phyloP scores from a whole-genome alignment of 2,113 vertebrate genomes.

The Sapajus apella region DNA sequence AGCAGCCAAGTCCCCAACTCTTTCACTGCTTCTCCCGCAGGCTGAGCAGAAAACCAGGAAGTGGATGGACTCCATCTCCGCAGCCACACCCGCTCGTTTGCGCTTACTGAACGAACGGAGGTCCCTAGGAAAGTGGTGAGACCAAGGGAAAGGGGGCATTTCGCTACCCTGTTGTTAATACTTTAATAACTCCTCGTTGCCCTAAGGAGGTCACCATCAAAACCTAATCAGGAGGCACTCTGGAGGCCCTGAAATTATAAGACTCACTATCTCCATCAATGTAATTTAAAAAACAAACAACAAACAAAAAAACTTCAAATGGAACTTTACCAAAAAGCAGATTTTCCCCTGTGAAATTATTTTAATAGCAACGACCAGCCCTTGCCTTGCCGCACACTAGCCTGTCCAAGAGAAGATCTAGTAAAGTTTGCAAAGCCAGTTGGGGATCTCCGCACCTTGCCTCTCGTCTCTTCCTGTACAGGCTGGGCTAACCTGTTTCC shows the following conservation, averaged over 20 bases:
- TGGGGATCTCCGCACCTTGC: no score
- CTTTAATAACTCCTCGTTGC: not conserved
- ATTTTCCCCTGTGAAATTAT: not conserved
- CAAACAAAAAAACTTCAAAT: not conserved
- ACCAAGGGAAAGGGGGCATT: not conserved
- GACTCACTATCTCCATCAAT: not conserved
- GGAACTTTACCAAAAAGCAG: not conserved
- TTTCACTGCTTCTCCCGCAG: no score
- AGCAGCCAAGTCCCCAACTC: not conserved
- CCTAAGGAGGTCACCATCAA: not conserved
- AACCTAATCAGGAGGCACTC: no score
- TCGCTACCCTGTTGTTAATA: not conserved
- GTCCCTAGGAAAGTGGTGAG: not conserved
- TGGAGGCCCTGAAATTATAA: not conserved
- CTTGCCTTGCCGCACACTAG: not conserved
- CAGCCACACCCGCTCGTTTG: not conserved
- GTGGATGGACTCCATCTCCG: accelerated
- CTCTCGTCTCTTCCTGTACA: not conserved
- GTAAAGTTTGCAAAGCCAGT: not conserved
- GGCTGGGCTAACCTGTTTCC: not conserved
- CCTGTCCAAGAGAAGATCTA: not conserved
- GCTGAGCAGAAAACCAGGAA: not conserved
- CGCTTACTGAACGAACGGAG: no score
- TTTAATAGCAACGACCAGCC: not conserved
- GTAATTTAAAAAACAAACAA: not conserved